Evolutionary conservation across 2,888 invertebrate species (phyloP), one percentile per base, ranked within the genome.

Genomic region (Nemotelus nigrinus): DNA sequence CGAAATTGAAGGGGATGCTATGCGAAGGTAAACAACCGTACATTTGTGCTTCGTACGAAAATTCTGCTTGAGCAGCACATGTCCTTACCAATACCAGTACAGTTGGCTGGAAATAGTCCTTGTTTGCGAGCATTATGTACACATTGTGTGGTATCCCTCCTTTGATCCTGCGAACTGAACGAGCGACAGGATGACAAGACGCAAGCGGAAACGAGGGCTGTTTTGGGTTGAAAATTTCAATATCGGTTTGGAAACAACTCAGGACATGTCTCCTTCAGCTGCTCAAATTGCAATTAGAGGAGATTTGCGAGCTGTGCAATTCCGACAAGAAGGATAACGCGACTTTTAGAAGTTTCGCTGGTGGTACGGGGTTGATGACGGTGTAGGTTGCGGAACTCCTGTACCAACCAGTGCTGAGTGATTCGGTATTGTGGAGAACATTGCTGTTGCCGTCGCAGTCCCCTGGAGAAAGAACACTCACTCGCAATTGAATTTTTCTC

Each of bases 231-330:
- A 43, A 70, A 70, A 70, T 53, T 70, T 70, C 70, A 70, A 70
- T 70, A 70, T 70, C 70, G 45, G 50, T 55, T 10, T 70, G 55
- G 47, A 55, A 70, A 70, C 70, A 70, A 41, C 41, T 41, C 2
- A 72, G 44, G 47, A 74, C 74, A 39, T 60, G 74, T 74, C 74
- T 74, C 74, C 74, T 74, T 74, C 60, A 74, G 74, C 74, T 74
- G 74, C 74, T 74, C 74, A 74, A 74, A 60, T 74, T 74, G 74
- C 74, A 74, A 74, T 74, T 74, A 74, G 74, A 74, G 39, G 74
- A 74, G 74, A 74, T 74, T 74, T 74, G 74, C 74, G 60, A 74
- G 63, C 74, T 60, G 63, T 60, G 74, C 74, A 74, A 63, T 63
- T 74, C 74, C 74, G 48, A 60, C 74, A 74, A 63, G 50, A 43